These are phyloP conservation scores for Poicephalus meyeri DNA, from an alignment of 2,113 vertebrate genomes.

Conservation along the genomic window DNA sequence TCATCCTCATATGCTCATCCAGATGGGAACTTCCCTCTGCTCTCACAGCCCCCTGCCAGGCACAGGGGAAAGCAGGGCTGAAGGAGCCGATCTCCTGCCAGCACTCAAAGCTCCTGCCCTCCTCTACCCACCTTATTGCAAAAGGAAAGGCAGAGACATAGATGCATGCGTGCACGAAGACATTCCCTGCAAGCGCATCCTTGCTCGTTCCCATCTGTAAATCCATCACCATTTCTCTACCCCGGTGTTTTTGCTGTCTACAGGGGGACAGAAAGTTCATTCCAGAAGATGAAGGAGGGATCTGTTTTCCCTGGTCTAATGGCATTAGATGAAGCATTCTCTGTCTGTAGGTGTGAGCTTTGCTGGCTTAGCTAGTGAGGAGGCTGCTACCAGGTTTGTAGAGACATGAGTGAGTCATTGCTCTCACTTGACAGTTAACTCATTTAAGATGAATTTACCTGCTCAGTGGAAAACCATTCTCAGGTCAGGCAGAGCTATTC, in stretches of 20 bases:
- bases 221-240: neutral
- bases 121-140: neutral
- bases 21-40: neutral
- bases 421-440: neutral
- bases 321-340: neutral
- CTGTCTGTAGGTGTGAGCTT: neutral
- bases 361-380: neutral
- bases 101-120: neutral
- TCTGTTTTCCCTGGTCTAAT: neutral
- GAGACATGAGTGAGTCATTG: neutral
- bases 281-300: neutral
- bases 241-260: neutral
- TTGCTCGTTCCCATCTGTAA: neutral
- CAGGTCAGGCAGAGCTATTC: neutral
- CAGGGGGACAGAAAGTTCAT: neutral
- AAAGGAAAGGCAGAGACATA: neutral
- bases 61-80: neutral
- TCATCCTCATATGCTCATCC: neutral
- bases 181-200: neutral
- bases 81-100: neutral
- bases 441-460: neutral
- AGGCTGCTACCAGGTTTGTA: neutral
- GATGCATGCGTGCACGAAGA: rapidly evolving
- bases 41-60: neutral
- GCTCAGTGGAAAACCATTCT: constrained; percentile 7